Evolutionary conservation across 2,113 vertebrate genomes (phyloP).

Genomic region (Seriola aureovittata): DNA sequence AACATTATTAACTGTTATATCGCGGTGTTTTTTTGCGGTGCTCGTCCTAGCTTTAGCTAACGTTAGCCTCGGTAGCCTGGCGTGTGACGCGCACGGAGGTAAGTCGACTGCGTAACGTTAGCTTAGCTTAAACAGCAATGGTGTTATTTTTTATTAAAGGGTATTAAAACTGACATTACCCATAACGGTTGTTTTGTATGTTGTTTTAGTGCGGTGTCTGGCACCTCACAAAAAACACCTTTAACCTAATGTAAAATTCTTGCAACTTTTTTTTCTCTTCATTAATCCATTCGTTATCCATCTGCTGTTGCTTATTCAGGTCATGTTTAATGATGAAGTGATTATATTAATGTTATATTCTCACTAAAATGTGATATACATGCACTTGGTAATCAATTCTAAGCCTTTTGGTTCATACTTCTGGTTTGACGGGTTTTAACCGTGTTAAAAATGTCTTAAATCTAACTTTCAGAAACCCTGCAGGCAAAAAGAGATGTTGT

Average conservation of each 20-base stretch:
- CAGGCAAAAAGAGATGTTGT: neutral
- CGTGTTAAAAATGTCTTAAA: neutral
- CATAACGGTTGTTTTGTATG: neutral
- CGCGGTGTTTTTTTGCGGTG: constrained; percentile 35
- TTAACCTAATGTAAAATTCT: neutral
- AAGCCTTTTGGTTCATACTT: neutral
- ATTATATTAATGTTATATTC: too few species aligned
- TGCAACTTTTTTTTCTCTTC: neutral
- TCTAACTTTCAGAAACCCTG: neutral
- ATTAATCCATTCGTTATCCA: too few species aligned
- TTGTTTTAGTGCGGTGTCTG: neutral
- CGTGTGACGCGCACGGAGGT: constrained; percentile 47
- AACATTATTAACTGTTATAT: neutral
- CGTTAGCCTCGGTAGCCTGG: constrained; percentile 8
- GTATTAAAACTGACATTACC: neutral
- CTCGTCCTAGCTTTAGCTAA: constrained; percentile 7
- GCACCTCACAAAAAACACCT: neutral
- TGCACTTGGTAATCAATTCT: neutral
- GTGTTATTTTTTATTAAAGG: neutral
- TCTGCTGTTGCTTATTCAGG: neutral
- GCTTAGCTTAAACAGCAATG: neutral
- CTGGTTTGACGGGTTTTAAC: neutral
- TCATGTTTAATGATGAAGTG: neutral
- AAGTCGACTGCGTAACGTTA: constrained; percentile 43
- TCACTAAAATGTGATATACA: too few species aligned